Evolutionary conservation across 2,113 vertebrate species (phyloP), one percentile per base, ranked within the genome.

Genomic region (Pedionomus torquatus): DNA sequence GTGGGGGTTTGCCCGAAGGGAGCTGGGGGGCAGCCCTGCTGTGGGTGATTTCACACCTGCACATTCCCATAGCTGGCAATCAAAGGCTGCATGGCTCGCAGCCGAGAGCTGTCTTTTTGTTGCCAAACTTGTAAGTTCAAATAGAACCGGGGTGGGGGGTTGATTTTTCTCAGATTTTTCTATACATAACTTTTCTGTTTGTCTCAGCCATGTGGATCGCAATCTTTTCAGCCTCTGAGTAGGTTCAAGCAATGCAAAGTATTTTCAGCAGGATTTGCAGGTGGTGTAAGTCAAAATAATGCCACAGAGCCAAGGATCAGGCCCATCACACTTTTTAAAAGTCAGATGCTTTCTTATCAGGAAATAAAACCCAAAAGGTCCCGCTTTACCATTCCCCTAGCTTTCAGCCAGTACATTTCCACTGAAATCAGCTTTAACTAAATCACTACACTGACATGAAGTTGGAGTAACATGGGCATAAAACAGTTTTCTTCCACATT

Each of bases 11-110:
- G 89, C 89, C 70, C 2, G 0, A 72, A 68, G 83, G 77, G 49
- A 51, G 52, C 52, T 0, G 0, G 52, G 54, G 80, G 94, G 48
- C 80, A 87, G 77, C 74, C 63, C 25, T 87, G 72, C 83, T 11
- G 0, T 78, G 72, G 70, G 48, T 95, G 70, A 89, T 97, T 81
- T 91, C 79, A 87, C 92, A 91, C 95, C 93, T 92, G 94, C 16
- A 0, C 48, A 24, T 92, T 90, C 88, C 76, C 88, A 48, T 69
- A 39, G 71, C 46, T 92, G 90, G 88, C 95, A 94, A 51, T 92
- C 93, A 96, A 83, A 87, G 77, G 43, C 89, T 96, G 44, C 70
- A 11, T 49, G 66, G 80, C 92, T 94, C 9, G 3, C 4, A 93
- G 88, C 80, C 48, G 10, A 74, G 46, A 52, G 4, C 33, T 78